These are phyloP conservation scores for Muscicapa striata DNA, from an alignment of 2,797 vertebrate species.

Conservation along the genomic window DNA sequence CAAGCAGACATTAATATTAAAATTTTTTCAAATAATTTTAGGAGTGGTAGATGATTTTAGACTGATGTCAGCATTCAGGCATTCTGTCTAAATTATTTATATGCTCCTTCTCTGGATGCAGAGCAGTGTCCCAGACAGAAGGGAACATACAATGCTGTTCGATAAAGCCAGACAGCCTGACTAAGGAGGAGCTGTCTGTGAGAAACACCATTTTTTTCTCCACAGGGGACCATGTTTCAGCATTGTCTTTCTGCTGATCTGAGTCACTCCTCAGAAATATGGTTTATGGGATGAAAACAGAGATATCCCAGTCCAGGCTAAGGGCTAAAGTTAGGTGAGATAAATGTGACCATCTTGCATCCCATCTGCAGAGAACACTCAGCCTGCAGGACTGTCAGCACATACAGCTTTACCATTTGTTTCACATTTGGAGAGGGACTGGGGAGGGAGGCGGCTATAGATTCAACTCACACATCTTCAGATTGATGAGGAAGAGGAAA, in stretches of 20 bases:
- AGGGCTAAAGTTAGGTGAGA: background rate
- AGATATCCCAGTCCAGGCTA: background rate
- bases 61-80: background rate
- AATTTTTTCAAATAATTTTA: background rate
- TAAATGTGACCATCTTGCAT: background rate
- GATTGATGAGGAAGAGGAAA: conserved; percentile 45
- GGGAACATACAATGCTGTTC: background rate
- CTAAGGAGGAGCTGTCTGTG: background rate
- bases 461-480: conserved; percentile 29
- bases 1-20: conserved; percentile 25
- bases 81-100: conserved; percentile 23
- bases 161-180: background rate
- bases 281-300: background rate
- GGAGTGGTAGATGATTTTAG: background rate
- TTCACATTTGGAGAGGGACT: conserved; percentile 19
- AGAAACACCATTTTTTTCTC: background rate
- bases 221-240: background rate
- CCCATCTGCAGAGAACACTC: background rate
- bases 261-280: background rate
- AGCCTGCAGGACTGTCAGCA: background rate
- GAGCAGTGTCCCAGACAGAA: background rate
- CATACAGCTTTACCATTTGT: background rate
- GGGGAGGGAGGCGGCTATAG: background rate
- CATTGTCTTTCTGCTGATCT: background rate
- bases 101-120: background rate